phyloP scores from a whole-genome alignment of 2,888 invertebrate genomes.

The Lasioglossum oenotherae region DNA sequence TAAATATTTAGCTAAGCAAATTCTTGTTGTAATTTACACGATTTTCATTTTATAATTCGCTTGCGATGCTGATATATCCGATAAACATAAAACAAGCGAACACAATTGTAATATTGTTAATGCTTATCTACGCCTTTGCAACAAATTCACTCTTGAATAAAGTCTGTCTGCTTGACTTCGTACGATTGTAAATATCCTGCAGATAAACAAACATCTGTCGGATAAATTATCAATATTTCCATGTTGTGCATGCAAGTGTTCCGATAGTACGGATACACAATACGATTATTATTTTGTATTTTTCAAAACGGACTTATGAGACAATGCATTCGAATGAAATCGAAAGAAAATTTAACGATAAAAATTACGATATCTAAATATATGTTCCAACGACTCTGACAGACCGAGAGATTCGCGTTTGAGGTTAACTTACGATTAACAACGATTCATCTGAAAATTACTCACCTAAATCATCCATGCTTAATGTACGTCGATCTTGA shows the following conservation, averaged over 20 bases:
- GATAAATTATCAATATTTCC: neutral
- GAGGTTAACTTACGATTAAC: constrained; percentile 62
- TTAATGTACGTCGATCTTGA: constrained; percentile 21
- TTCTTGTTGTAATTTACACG: neutral
- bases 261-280: neutral
- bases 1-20: neutral
- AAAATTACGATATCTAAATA: constrained; percentile 3
- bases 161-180: neutral
- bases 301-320: neutral
- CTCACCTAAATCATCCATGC: constrained; percentile 83
- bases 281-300: neutral
- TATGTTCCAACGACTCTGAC: constrained; percentile 32
- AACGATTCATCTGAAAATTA: constrained; percentile 55
- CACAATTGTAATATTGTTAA: neutral
- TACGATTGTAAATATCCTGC: neutral
- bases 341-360: neutral
- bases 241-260: neutral
- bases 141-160: neutral
- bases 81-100: neutral
- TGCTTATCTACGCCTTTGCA: neutral
- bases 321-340: neutral
- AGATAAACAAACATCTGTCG: constrained; percentile 9
- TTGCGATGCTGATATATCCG: neutral
- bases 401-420: constrained; percentile 40
- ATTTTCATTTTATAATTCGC: neutral